Evolutionary conservation across 1,140 invertebrate genomes (phyloP), one percentile per base, ranked within the genome.

Genomic region (Wiebesia pumilae): DNA sequence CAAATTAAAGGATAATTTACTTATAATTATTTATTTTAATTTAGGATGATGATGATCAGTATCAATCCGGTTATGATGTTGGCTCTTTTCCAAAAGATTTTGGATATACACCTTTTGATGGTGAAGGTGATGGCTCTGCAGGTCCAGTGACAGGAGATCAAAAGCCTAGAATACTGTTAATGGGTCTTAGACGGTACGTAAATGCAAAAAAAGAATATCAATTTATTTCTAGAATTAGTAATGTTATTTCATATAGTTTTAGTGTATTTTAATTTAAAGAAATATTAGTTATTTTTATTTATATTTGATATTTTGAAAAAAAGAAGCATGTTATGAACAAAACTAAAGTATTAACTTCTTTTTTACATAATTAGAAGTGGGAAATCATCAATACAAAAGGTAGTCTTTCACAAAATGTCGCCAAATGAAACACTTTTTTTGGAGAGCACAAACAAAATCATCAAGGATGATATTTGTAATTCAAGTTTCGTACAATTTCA

Each of bases 371-470:
- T 87, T 90, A 98, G 99, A 92, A 99, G 98, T 93, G 99, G 99
- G 85, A 99, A 99, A 94, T 99, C 99, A n/a, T 99, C 99, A 3
- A 99, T 99, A 91, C 98, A 99, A 93, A 99, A 99, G 95, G 99
- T 99, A 16, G 99, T 99, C 24, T 99, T 99, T 94, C 99, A 99
- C 91, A 99, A 99, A 95, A 99, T 99, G 98, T 99, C 98, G 21
- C 99, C 99, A 16, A 99, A 99, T 94, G 99, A 99, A 94, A 99
- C 99, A 7, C 94, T 99, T n/a, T 99, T 99, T 90, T 94, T 99
- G 65, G 99, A 99, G 94, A 99, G 98, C 89, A 99, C 99, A 83
- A 99, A 99, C 92, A 98, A 99, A 95, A 98, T 99, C 89, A 97
- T 99, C 6, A 99, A 99, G 95, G 98, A 99, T 94, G 98, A 99